Base-by-base conservation (phyloP, 2,797 vertebrate genomes). In the Onychomys arenicola region DNA sequence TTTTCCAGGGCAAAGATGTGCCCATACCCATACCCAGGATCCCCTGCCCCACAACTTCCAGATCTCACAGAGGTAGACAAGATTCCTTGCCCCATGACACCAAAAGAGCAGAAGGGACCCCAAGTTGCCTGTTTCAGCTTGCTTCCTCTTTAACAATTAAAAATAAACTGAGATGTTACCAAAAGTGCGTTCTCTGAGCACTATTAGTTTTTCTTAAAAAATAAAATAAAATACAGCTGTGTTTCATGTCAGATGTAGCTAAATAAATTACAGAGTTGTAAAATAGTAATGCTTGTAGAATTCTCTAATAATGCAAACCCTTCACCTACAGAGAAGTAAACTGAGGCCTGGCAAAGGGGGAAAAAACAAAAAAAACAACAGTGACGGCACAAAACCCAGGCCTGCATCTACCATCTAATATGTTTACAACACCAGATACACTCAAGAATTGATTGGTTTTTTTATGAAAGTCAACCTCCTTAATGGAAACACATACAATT, bases 401-500 rank as follows among this genome's bases (percentile, higher is more conserved):
- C 83, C 61, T 25, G 61, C 12, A 16, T 2, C 37, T 63, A 13
- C 13, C 0, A 4, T 0, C 67, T 82, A 27, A 10, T 0, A 19
- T 23, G 67, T 29, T 16, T n/a, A 43, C 6, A n/a, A 29, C 23
- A 37, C 87, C 73, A 37, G 59, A 23, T 37, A 34, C 43, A 49
- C 57, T 65, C 57, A 19, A 52, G 32, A 78, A 76, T 85, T 84
- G 13, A 46, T 52, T 78, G 63, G 19, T 25, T 65, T 84, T 84
- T 23, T 32, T 13, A 86, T 88, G 65, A 29, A 86, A 96, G 83
- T 43, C 84, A 65, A 21, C 75, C 86, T 65, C 94, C 80, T 19
- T 91, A 88, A 97, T 97, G 98, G 97, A 97, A 97, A 98, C 77
- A 55, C 7, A 78, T 83, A 82, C 97, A 97, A 97, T 95, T 37